phyloP scores from a whole-genome alignment of 2,113 vertebrate species.

The Saccopteryx bilineata region DNA sequence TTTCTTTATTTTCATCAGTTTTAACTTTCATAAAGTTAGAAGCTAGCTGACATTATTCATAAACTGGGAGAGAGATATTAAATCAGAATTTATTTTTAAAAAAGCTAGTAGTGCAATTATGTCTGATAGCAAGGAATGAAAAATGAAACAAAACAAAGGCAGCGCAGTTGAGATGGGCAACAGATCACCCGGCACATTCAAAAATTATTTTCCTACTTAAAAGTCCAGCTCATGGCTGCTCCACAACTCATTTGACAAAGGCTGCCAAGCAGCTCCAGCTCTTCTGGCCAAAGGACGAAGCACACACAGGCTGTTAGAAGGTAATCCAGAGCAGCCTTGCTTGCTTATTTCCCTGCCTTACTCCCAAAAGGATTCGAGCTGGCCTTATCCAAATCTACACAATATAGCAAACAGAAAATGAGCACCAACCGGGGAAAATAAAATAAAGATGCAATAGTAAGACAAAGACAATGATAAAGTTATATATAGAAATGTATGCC shows the following conservation, averaged over 20 bases:
- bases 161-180: background rate
- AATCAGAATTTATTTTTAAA: background rate
- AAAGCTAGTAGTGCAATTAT: background rate
- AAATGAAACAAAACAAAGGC: background rate
- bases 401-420: background rate
- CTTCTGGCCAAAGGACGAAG: conserved; percentile 2
- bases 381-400: background rate
- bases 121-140: background rate
- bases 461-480: background rate
- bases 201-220: conserved; percentile 50
- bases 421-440: background rate
- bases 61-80: background rate
- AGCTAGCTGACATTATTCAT: background rate
- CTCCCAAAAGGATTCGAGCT: background rate
- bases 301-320: background rate
- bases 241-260: background rate
- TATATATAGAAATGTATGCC: background rate
- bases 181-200: background rate
- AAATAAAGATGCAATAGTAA: background rate
- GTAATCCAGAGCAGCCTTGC: background rate
- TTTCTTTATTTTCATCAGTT: conserved; percentile 35
- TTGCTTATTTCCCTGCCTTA: conserved; percentile 41
- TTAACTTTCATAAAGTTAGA: conserved; percentile 45
- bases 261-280: background rate
- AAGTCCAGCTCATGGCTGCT: background rate